A percentile compares a stretch with the other conserved stretches of the same genome.
Conservation (phyloP, 2,797 vertebrate species). For the Sebastes vulpes region DNA sequence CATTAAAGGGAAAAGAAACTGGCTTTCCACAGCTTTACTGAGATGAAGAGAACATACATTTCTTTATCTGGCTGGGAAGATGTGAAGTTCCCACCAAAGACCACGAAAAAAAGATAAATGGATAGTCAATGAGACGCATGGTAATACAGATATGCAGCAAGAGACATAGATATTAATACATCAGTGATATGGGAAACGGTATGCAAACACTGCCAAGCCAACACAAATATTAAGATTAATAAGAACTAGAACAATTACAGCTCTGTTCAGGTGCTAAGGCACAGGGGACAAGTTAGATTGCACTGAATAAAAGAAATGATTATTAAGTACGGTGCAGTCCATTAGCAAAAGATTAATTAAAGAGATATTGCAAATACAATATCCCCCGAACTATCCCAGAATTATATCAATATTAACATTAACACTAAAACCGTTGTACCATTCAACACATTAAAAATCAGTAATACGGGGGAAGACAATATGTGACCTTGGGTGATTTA, state of each 20-base stretch:
- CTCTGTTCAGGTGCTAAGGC: slow-evolving; percentile 12
- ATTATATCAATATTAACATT: slow-evolving; percentile 41
- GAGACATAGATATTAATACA: neutral
- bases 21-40: slow-evolving; percentile 6
- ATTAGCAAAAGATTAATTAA: slow-evolving; percentile 55
- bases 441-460: slow-evolving; percentile 25
- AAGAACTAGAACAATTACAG: slow-evolving; percentile 34
- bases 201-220: neutral
- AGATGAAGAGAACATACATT: slow-evolving; percentile 2
- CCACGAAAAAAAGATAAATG: slow-evolving; percentile 14
- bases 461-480: slow-evolving; percentile 12
- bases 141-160: neutral
- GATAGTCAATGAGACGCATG: neutral
- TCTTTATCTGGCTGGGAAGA: neutral
- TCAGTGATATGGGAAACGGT: neutral
- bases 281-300: slow-evolving; percentile 25
- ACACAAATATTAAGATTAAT: slow-evolving; percentile 23
- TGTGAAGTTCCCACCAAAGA: neutral
- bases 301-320: slow-evolving; percentile 31
- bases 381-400: slow-evolving; percentile 31
- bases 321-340: slow-evolving; percentile 21
- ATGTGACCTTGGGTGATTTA: slow-evolving; percentile 39
- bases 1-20: slow-evolving; percentile 22
- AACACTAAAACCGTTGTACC: slow-evolving; percentile 3
- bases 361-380: slow-evolving; percentile 54